A percentile compares a stretch with the other conserved stretches of the same genome.
Evolutionary conservation across 2,797 vertebrate genomes (phyloP).

Genomic region (Podargus strigoides): DNA sequence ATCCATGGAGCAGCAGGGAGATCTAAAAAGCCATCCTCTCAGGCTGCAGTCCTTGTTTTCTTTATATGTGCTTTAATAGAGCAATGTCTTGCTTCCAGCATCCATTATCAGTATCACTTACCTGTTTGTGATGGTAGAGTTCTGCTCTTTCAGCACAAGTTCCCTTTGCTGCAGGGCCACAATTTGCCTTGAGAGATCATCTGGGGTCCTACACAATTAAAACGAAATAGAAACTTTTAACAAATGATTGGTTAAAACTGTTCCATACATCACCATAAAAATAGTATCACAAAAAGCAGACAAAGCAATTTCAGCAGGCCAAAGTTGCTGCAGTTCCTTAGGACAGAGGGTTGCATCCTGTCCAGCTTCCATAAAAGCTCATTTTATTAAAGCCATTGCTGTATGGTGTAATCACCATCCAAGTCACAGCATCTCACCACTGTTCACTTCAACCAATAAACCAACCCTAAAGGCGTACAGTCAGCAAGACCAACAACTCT

Average conservation of each 20-base stretch:
- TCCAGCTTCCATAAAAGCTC: background rate
- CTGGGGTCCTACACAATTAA: conserved; percentile 83
- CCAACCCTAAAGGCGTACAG: background rate
- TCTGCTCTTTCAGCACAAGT: conserved; percentile 88
- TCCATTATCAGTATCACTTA: conserved; percentile 47
- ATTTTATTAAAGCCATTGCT: background rate
- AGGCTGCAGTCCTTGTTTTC: background rate
- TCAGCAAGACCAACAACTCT: background rate
- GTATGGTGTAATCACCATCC: too few relatives aligned
- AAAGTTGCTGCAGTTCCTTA: background rate
- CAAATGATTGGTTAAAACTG: background rate
- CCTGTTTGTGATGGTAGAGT: conserved; percentile 85
- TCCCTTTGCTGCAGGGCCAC: conserved; percentile 92
- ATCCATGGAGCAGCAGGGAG: background rate
- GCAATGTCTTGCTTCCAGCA: background rate
- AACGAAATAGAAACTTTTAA: background rate
- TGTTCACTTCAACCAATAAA: background rate
- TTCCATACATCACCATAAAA: background rate
- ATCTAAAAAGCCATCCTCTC: background rate
- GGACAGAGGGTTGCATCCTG: background rate
- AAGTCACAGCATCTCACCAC: background rate
- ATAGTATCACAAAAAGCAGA: background rate
- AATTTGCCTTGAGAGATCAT: conserved; percentile 90
- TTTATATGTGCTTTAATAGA: background rate
- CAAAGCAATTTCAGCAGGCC: background rate